phyloP scores from a whole-genome alignment of 2,113 vertebrate species.

The Megaceryle maxima region DNA sequence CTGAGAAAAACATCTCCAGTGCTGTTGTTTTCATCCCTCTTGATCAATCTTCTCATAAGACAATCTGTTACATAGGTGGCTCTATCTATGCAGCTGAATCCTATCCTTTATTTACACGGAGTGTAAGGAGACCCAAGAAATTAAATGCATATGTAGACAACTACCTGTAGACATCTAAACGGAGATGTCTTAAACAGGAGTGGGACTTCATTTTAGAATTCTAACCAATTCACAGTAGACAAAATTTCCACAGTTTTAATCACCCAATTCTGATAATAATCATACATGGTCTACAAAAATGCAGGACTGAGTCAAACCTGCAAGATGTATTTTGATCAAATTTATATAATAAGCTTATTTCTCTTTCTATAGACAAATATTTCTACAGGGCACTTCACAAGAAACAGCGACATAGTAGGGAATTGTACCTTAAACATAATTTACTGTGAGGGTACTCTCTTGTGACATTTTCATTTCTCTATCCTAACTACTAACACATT shows the following conservation, averaged over 20 bases:
- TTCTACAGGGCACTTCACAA: neutral
- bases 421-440: neutral
- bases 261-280: neutral
- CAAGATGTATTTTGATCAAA: neutral
- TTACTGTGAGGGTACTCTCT: neutral
- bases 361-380: neutral
- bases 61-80: conserved; percentile 71
- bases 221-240: neutral
- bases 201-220: neutral
- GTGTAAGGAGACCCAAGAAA: neutral
- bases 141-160: neutral
- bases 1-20: conserved; percentile 87
- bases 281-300: neutral
- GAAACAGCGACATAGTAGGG: neutral
- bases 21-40: conserved; percentile 67
- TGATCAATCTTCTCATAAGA: conserved; percentile 76
- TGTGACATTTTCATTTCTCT: neutral
- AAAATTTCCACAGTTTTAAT: neutral
- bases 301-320: neutral
- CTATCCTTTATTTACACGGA: neutral
- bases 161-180: neutral
- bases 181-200: neutral
- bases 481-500: neutral
- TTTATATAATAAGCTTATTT: neutral
- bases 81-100: neutral